Conservation (phyloP, 2,888 invertebrate species). For the Dromius quadrimaculatus region DNA sequence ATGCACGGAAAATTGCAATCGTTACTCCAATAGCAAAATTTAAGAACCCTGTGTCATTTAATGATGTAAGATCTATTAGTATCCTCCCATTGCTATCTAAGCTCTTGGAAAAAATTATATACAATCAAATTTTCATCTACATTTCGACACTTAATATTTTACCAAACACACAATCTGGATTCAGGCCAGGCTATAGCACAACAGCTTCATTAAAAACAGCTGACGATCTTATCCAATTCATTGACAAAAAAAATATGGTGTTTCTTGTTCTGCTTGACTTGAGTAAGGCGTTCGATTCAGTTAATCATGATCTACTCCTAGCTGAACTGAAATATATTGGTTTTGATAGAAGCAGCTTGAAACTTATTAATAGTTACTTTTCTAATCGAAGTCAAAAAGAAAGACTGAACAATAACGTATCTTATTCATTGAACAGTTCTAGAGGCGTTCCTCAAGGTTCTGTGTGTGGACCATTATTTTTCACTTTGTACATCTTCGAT, state of each 20-base stretch:
- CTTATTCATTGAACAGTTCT: background rate
- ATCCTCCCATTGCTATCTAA: too few species aligned
- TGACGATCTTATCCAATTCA: background rate
- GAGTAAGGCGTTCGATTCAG: background rate
- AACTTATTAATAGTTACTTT: background rate
- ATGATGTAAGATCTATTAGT: background rate
- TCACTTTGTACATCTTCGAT: background rate
- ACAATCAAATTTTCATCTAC: too few species aligned
- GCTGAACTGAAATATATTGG: background rate
- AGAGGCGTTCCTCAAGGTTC: background rate
- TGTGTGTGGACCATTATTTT: background rate
- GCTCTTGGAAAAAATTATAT: too few species aligned
- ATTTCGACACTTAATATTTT: too few species aligned
- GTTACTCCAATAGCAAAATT: background rate
- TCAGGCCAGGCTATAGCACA: background rate
- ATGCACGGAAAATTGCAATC: background rate
- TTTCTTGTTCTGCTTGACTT: background rate
- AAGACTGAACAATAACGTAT: background rate
- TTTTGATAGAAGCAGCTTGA: background rate
- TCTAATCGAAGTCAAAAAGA: background rate
- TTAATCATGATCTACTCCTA: background rate
- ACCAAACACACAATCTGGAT: background rate
- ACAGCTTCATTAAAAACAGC: background rate
- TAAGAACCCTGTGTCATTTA: background rate
- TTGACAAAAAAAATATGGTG: background rate